Evolutionary conservation across 2,797 vertebrate genomes (phyloP).

Genomic region (Ambastaia sidthimunki): DNA sequence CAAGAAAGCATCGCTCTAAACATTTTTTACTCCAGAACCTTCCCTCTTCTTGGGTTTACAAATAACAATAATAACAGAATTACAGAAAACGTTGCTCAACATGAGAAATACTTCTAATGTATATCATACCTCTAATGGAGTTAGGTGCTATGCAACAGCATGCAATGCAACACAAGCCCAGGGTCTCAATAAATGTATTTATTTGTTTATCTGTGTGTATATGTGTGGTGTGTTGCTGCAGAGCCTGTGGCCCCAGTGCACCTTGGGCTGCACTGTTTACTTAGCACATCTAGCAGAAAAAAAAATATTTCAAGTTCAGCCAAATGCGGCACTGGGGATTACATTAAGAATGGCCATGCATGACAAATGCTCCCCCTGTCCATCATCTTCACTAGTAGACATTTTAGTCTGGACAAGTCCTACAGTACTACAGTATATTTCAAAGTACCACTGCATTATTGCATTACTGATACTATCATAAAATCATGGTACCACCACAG

Average conservation of each 20-base stretch:
- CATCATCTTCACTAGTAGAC: conserved; percentile 75
- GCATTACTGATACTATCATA: no score
- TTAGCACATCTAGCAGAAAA: conserved; percentile 70
- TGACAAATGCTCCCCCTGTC: conserved; percentile 75
- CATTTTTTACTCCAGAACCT: neutral
- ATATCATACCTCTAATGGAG: neutral
- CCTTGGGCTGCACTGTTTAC: conserved; percentile 63
- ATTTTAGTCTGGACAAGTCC: conserved; percentile 66
- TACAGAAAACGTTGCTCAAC: neutral
- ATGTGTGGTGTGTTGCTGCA: conserved; percentile 13
- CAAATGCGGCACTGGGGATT: conserved; percentile 70
- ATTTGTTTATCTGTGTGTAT: conserved; percentile 58
- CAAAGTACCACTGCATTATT: no score
- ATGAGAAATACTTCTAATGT: neutral
- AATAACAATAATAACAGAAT: conserved; percentile 12
- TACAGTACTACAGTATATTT: no score
- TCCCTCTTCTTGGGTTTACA: neutral
- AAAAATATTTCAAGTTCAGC: conserved; percentile 65
- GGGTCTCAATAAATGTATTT: neutral
- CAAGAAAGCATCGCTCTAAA: conserved; percentile 4
- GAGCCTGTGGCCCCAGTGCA: conserved; percentile 49
- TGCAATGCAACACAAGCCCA: conserved; percentile 27
- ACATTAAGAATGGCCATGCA: conserved; percentile 69
- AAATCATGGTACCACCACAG: no score
- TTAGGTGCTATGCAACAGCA: neutral